Conservation (phyloP, 2,797 vertebrate genomes). For the Austrolebias charrua region DNA sequence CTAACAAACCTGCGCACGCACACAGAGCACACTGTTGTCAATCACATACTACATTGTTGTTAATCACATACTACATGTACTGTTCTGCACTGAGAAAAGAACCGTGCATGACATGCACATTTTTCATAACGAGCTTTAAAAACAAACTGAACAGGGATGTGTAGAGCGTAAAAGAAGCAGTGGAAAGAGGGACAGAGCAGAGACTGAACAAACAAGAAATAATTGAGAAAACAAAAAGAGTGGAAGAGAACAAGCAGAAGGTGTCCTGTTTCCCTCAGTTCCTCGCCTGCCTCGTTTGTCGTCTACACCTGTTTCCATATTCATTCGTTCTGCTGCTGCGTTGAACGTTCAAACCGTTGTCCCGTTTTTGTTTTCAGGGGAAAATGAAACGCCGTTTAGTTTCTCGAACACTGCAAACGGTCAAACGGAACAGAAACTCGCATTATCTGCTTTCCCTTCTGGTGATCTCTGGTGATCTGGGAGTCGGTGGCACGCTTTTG, state of each 20-base stretch:
- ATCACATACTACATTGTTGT: constrained; percentile 1
- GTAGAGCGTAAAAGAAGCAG: constrained; percentile 19
- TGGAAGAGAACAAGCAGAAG: constrained; percentile 13
- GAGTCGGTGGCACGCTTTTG: constrained; percentile 30
- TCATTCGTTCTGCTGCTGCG: constrained; percentile 5
- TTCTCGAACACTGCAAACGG: background rate
- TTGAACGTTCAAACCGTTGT: constrained; percentile 13
- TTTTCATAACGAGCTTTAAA: constrained; percentile 8
- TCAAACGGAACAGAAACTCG: constrained; percentile 1
- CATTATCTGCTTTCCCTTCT: constrained; percentile 9
- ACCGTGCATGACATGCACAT: constrained; percentile 23
- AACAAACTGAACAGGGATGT: constrained; percentile 18
- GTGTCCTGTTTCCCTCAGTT: constrained; percentile 20
- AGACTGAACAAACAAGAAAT: constrained; percentile 26
- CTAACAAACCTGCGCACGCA: no score
- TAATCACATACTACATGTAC: constrained; percentile 10
- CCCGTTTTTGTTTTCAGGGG: background rate
- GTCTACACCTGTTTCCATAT: background rate
- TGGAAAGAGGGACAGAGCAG: constrained; percentile 26
- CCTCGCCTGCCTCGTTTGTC: background rate
- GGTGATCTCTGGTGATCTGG: constrained; percentile 33
- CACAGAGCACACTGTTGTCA: constrained; percentile 19
- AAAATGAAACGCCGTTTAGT: constrained; percentile 9
- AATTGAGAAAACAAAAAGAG: constrained; percentile 18
- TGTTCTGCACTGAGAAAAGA: constrained; percentile 38